These are phyloP conservation scores for Arothron firmamentum DNA, from an alignment of 2,113 vertebrate species.

Conservation along the genomic window DNA sequence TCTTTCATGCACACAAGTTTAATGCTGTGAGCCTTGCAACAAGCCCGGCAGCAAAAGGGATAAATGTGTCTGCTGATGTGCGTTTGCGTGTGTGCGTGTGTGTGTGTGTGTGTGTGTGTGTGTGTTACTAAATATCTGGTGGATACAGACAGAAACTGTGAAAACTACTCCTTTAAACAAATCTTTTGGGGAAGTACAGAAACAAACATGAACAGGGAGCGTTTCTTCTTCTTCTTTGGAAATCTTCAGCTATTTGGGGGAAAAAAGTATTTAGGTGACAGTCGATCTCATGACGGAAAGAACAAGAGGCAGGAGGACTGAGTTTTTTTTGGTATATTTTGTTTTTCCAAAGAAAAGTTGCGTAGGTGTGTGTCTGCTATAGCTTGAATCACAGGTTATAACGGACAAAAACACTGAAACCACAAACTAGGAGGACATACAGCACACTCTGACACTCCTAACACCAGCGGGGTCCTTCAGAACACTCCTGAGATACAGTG, in stretches of 20 bases:
- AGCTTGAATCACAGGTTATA: too few relatives aligned
- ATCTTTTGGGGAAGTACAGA: background rate
- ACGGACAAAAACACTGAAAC: too few relatives aligned
- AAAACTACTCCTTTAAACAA: conserved; percentile 7
- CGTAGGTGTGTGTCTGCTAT: background rate
- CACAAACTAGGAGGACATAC: background rate
- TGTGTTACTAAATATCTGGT: conserved; percentile 19
- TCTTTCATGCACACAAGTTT: conserved; percentile 56
- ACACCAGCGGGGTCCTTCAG: too few relatives aligned
- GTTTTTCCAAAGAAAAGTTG: background rate
- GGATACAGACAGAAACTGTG: conserved; percentile 19
- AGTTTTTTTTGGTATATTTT: too few relatives aligned
- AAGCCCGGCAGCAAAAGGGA: conserved; percentile 37
- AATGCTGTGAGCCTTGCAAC: conserved; percentile 47
- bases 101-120: conserved; percentile 16
- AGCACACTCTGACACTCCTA: too few relatives aligned
- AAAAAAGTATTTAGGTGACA: too few relatives aligned
- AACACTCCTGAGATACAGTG: too few relatives aligned
- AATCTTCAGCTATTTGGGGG: background rate
- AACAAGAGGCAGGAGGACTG: too few relatives aligned
- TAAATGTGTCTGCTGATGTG: conserved; percentile 23
- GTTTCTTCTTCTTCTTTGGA: background rate
- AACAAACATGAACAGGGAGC: too few relatives aligned
- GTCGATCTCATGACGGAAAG: too few relatives aligned
- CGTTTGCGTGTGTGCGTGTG: conserved; percentile 11